These are phyloP conservation scores for Paraplagusia blochii DNA, from an alignment of 2,113 vertebrate genomes.

Conservation along the genomic window DNA sequence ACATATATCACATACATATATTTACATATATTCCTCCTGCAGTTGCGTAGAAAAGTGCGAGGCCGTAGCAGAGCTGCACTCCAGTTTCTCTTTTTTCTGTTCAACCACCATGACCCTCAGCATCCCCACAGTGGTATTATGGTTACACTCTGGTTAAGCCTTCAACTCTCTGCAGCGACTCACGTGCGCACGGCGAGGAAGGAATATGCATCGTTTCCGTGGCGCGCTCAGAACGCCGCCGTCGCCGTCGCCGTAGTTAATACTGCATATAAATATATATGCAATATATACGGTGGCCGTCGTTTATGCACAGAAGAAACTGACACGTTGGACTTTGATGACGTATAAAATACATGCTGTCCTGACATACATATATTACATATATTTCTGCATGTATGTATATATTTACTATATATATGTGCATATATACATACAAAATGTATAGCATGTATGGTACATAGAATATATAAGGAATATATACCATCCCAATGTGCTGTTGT, in stretches of 20 bases:
- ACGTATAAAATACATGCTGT: no score
- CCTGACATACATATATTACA: background rate
- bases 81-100: constrained; percentile 42
- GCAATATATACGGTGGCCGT: no score
- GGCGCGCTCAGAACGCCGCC: background rate
- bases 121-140: constrained; percentile 80
- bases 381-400: background rate
- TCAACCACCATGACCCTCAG: constrained; percentile 78
- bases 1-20: no score
- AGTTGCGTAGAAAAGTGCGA: background rate
- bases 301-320: no score
- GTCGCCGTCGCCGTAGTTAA: background rate
- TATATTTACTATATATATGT: no score
- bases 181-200: background rate
- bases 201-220: background rate
- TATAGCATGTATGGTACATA: no score
- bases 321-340: no score
- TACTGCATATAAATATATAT: background rate
- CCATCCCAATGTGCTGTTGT: no score
- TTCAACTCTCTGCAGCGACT: constrained; percentile 23
- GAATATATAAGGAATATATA: no score
- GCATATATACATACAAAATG: no score
- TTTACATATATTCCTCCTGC: no score
- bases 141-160: constrained; percentile 77
- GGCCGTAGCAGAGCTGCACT: constrained; percentile 29